Percentiles rank a stretch among this genome's conserved stretches.
Evolutionary conservation across 2,113 vertebrate species (phyloP).

Genomic region (crab-eating macaque (Macaca fascicularis)): T2T-MFA8v1.1 NC_088381.1:12271501-12272000

Average conservation of each 20-base stretch:
- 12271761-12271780: not conserved
- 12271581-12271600: not conserved
- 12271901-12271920: slow-evolving; percentile 35
- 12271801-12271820: not conserved
- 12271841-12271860: slow-evolving; percentile 34
- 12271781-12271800: not conserved
- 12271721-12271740: not conserved
- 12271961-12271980: slow-evolving; percentile 63
- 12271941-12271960: slow-evolving; percentile 50
- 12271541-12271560: not conserved
- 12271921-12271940: not conserved
- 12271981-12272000: slow-evolving; percentile 60
- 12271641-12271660: not conserved
- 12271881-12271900: slow-evolving; percentile 31
- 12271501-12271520: not conserved
- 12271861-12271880: slow-evolving; percentile 39
- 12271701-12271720: not conserved
- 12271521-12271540: not conserved
- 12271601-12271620: not conserved
- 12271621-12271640: not conserved
- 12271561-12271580: not conserved
- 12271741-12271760: slow-evolving; percentile 9
- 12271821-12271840: not conserved
- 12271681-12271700: not conserved
- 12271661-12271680: not conserved